Conservation (phyloP, 2,888 invertebrate species). For the Laspeyria flexula region DNA sequence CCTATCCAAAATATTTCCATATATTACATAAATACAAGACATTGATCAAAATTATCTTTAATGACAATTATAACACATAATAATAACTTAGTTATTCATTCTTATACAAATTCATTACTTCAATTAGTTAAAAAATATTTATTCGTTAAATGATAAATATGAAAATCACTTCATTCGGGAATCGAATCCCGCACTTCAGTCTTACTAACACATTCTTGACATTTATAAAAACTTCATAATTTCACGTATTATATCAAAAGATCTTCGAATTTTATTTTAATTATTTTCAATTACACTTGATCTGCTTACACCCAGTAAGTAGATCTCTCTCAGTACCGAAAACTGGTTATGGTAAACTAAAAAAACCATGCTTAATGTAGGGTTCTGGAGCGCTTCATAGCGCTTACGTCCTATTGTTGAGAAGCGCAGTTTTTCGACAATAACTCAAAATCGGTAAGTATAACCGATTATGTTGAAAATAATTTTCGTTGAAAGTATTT, state of each 20-base stretch:
- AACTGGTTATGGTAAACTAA: no score
- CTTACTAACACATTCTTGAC: constrained; percentile 2
- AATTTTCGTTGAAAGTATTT: no score
- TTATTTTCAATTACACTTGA: background rate
- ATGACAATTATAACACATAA: background rate
- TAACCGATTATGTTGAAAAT: no score
- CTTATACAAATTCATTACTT: background rate
- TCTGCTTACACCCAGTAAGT: background rate
- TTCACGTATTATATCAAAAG: background rate
- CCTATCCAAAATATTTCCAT: background rate
- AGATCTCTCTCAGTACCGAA: no score
- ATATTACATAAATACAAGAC: no score
- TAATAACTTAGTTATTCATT: background rate
- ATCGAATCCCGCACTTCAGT: constrained; percentile 6
- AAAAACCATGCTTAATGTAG: no score
- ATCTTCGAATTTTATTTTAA: no score
- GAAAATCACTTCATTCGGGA: background rate
- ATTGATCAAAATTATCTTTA: constrained; percentile 8
- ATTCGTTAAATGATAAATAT: background rate
- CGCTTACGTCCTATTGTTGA: no score
- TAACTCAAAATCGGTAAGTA: no score
- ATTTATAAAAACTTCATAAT: background rate
- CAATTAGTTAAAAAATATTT: background rate
- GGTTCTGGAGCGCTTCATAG: no score
- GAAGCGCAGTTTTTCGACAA: no score